phyloP scores from a whole-genome alignment of 1,140 invertebrate genomes.

The Nautilus pompilius region DNA sequence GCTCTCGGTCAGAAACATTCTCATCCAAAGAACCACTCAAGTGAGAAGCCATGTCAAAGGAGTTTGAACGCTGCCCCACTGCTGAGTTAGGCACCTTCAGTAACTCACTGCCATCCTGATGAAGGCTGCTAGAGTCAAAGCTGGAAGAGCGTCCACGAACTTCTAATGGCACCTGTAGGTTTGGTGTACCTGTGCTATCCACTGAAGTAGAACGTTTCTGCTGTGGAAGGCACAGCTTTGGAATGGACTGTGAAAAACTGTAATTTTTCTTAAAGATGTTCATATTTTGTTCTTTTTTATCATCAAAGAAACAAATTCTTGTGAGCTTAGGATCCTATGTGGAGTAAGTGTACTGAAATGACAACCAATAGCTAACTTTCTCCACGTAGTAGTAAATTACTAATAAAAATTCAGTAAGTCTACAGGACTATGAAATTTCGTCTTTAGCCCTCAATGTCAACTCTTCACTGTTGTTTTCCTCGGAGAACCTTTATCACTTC shows the following conservation, averaged over 20 bases:
- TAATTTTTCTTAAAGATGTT: conserved; percentile 37
- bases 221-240: conserved; percentile 36
- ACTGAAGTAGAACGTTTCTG: conserved; percentile 30
- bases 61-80: conserved; percentile 23
- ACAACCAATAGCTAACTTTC: no score
- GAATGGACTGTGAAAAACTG: conserved; percentile 35
- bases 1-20: conserved; percentile 29
- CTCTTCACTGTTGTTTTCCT: no score
- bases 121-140: conserved; percentile 37
- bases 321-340: no score
- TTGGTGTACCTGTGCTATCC: conserved; percentile 20
- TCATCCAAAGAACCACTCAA: conserved; percentile 35
- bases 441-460: no score
- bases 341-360: no score
- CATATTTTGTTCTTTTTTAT: conserved; percentile 16
- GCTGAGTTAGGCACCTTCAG: conserved; percentile 23
- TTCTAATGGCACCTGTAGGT: conserved; percentile 29
- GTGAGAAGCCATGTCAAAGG: conserved; percentile 19
- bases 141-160: conserved; percentile 35
- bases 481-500: no score
- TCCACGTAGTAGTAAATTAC: no score
- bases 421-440: no score
- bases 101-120: conserved; percentile 18
- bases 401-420: no score
- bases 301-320: no score